Conservation (phyloP, 2,113 vertebrate genomes). For the Rutilus rutilus region DNA sequence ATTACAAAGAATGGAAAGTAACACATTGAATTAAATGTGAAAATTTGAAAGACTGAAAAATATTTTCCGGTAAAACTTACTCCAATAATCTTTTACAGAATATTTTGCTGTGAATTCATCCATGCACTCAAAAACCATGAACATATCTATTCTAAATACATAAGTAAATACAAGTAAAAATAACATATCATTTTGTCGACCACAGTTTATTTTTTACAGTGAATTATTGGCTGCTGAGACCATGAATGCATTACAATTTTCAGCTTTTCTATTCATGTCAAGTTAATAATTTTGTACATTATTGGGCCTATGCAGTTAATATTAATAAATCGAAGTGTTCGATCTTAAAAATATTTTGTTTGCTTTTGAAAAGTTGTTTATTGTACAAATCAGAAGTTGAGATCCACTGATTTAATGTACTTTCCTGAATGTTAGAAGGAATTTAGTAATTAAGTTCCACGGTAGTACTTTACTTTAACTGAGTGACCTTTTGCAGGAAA, state of each 20-base stretch:
- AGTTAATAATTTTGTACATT: background rate
- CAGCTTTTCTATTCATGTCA: background rate
- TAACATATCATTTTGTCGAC: background rate
- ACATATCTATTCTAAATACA: too few relatives aligned
- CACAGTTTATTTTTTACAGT: background rate
- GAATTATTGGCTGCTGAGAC: background rate
- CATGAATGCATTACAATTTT: background rate
- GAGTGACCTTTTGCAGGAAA: constrained; percentile 1
- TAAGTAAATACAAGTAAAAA: too few relatives aligned
- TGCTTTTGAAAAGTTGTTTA: background rate
- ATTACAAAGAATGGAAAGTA: too few relatives aligned
- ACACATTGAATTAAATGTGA: too few relatives aligned
- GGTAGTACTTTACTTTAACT: background rate
- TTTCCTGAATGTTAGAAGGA: background rate
- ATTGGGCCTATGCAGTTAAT: background rate
- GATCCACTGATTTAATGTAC: background rate
- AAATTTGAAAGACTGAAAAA: too few relatives aligned
- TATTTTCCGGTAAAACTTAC: too few relatives aligned
- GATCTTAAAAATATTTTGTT: background rate
- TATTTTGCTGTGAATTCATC: too few relatives aligned
- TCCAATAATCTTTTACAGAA: too few relatives aligned
- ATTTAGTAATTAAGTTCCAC: background rate
- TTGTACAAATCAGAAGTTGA: background rate
- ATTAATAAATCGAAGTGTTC: too few relatives aligned
- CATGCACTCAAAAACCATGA: too few relatives aligned